phyloP scores from a whole-genome alignment of 2,888 invertebrate species.

The Tuberolachnus salignus region DNA sequence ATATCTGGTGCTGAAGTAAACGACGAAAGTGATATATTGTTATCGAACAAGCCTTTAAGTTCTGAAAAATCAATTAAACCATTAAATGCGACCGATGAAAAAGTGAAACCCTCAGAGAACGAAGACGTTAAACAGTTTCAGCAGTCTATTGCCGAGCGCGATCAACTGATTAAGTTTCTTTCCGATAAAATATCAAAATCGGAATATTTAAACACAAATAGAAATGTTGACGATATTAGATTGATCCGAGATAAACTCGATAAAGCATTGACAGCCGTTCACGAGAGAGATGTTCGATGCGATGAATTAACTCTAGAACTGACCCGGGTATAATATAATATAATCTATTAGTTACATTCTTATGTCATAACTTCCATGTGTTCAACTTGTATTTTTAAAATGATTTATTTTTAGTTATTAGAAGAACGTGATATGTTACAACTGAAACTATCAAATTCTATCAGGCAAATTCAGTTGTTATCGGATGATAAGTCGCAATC shows the following conservation, averaged over 20 bases:
- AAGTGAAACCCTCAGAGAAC: not conserved
- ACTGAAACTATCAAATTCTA: constrained; percentile 78
- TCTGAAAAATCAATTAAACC: constrained; percentile 11
- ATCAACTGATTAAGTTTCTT: constrained; percentile 42
- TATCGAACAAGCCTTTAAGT: too few species aligned
- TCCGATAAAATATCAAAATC: constrained; percentile 44
- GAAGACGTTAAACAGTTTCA: constrained; percentile 23
- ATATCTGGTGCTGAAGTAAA: not conserved
- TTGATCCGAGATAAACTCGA: constrained; percentile 69
- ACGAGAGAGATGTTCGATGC: constrained; percentile 83
- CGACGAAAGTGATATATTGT: not conserved
- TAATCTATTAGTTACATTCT: not conserved
- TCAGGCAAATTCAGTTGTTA: constrained; percentile 64
- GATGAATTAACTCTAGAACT: constrained; percentile 86
- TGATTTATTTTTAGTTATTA: constrained; percentile 66
- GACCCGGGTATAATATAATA: constrained; percentile 65
- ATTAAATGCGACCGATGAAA: too few species aligned
- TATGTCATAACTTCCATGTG: too few species aligned
- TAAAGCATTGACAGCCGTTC: constrained; percentile 81
- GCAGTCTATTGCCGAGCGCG: constrained; percentile 45
- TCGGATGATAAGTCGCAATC: constrained; percentile 2
- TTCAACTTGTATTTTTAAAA: too few species aligned
- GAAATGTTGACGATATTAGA: constrained; percentile 20
- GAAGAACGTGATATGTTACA: constrained; percentile 87
- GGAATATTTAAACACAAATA: constrained; percentile 12